Base-by-base conservation (phyloP, 2,888 invertebrate genomes). In the Sinodicranocentrus sp. region DNA sequence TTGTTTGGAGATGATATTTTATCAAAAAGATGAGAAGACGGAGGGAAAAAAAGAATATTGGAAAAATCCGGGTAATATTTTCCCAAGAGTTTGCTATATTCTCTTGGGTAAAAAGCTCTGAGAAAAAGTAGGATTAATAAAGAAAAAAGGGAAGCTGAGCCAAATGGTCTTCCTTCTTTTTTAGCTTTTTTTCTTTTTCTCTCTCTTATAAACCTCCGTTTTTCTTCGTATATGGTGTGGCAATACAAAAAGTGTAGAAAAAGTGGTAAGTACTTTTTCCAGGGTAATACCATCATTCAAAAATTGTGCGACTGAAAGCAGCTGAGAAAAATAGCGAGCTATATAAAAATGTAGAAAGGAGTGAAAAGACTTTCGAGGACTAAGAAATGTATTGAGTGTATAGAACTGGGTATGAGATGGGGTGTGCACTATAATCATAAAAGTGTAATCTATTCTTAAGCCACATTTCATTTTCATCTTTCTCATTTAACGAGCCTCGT, bases 241-340 rank as follows among this genome's bases (percentile, higher is more conserved):
- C n/a, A n/a, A n/a, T n/a, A n/a, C n/a, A n/a, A n/a, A 39, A 39
- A 8, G 39, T 39, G 39, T 39, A 25, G 33, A 26, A 71, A 73
- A 39, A 33, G 54, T 61, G 21, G 78, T 67, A 68, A 78, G 54
- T 67, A 68, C 63, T 61, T 75, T 67, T 67, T 73, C 21, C 44
- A 21, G 28, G 67, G 82, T 72, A 82, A 72, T 82, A 73, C 67
- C 82, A 82, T 82, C 73, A 72, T 82, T 73, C 67, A 72, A 73
- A 73, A 73, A 80, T 68, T 73, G 43, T 67, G 59, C 65, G 67
- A 72, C 73, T 73, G 67, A 59, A 82, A 68, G 75, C 67, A 82
- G 75, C 82, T 82, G 82, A 82, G 68, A 63, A 75, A 82, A 76
- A 76, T 70, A 72, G 75, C 48, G 39, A 39, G 39, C 6, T 13